Evolutionary conservation across 2,888 invertebrate species (phyloP), one percentile per base, ranked within the genome.

Genomic region (Mesorhabditis sp.): DNA sequence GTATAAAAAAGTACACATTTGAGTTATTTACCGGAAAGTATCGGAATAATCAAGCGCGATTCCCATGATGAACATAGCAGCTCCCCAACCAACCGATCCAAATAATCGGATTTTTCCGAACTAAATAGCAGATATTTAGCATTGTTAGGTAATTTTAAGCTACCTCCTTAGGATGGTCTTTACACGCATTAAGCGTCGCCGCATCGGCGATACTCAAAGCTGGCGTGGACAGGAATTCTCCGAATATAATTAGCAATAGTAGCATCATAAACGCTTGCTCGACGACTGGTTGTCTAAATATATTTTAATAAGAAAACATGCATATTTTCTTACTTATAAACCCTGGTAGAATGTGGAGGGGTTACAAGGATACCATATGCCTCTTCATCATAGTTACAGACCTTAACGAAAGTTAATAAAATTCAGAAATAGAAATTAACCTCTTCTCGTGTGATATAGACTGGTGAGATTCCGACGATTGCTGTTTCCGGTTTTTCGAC

Each of bases 51-150:
- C 97, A 73, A 98, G 89, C 2, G 93, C 94, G 82, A 95, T 94
- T 72, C 94, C 94, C 72, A 98, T 95, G 86, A 97, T 92, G 88
- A 98, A 97, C 97, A 98, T 98, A 65, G 97, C 93, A 80, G 97
- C 89, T 44, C 95, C 97, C 97, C 97, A 98, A 64, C 97, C 97
- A 70, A 96, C 89, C 28, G 95, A 95, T 3, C 95, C 95, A 86
- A 95, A 97, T 94, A 98, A 95, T 79, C 97, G 90, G 88, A 97
- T 97, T 84, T 94, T 92, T 0, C 96, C 96, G 86, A 97, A 88
- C 72, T 76, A 67, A 42, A 71, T 64, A 4, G 13, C 6, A 28
- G 6, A 3, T 6, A 13, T 5, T 43, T 43, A 43, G 4, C 2
- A 15, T 3, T 4, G 2, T 0, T 67, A 50, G 28, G 5, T 7